phyloP scores from a whole-genome alignment of 1,140 invertebrate genomes.

The Eriocheir sinensis region DNA sequence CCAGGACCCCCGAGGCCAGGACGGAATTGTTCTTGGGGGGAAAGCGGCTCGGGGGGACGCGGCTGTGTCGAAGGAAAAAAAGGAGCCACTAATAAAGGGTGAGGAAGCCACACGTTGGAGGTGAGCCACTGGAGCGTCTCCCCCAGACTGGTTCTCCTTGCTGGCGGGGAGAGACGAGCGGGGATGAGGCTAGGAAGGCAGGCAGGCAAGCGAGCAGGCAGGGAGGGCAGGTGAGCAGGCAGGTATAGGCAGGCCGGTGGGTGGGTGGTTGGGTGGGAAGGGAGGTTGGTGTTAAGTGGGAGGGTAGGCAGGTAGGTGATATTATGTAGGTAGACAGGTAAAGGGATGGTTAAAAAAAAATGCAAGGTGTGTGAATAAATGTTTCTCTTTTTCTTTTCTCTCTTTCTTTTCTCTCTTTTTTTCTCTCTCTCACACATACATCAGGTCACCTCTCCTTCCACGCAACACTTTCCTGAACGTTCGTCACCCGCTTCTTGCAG shows the following conservation, averaged over 20 bases:
- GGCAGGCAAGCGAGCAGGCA: neutral
- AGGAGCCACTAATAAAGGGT: neutral
- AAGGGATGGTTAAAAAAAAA: neutral
- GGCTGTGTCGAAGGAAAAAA: neutral
- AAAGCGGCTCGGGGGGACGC: neutral
- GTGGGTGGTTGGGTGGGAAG: neutral
- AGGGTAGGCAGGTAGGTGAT: neutral
- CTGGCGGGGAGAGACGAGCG: neutral
- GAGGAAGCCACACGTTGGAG: neutral
- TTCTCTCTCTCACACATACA: neutral
- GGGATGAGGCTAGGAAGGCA: neutral
- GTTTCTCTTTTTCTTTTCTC: conserved; percentile 8
- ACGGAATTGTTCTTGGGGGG: neutral
- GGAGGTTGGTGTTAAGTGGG: too few species aligned
- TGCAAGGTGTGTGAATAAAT: neutral
- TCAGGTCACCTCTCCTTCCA: too few species aligned
- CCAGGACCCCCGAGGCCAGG: neutral
- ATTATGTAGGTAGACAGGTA: neutral
- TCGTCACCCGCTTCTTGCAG: too few species aligned
- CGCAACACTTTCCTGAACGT: too few species aligned
- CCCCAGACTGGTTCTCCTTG: neutral
- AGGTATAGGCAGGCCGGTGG: neutral
- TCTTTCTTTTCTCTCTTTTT: conserved; percentile 25
- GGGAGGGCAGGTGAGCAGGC: neutral
- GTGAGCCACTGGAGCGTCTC: neutral